Percentiles rank a stretch among this genome's conserved stretches.
phyloP scores from a whole-genome alignment of 2,888 invertebrate genomes.

The Argyresthia goedartella region DNA sequence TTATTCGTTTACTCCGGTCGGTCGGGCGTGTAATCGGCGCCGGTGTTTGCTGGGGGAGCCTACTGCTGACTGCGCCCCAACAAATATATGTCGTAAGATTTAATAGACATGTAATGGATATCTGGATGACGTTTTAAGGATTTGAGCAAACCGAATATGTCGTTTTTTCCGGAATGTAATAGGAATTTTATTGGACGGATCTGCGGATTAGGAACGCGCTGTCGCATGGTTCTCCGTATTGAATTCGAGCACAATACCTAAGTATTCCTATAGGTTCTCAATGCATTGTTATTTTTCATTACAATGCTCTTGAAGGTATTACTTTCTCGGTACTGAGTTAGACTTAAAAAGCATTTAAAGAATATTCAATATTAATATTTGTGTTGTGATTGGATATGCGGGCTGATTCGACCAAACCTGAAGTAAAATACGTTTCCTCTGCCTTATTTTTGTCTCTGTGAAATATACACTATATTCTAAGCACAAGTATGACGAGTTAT shows the following conservation, averaged over 20 bases:
- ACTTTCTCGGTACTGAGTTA: too few relatives aligned
- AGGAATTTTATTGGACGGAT: conserved; percentile 67
- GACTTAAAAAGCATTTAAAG: too few relatives aligned
- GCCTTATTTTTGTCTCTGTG: too few relatives aligned
- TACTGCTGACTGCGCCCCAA: conserved; percentile 60
- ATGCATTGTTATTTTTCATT: too few relatives aligned
- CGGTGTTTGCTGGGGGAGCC: conserved; percentile 63
- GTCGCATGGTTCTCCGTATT: neutral
- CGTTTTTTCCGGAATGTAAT: conserved; percentile 57
- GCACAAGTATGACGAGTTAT: too few relatives aligned
- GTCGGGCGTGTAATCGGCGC: conserved; percentile 64
- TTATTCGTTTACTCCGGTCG: conserved; percentile 70
- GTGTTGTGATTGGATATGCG: too few relatives aligned
- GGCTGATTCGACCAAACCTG: too few relatives aligned
- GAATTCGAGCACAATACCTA: neutral
- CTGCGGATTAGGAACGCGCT: conserved; percentile 43
- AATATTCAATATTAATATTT: too few relatives aligned
- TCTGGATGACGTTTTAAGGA: conserved; percentile 72
- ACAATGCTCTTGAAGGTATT: too few relatives aligned
- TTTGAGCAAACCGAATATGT: conserved; percentile 71
- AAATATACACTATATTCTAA: too few relatives aligned
- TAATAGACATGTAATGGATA: conserved; percentile 72
- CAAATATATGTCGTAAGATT: conserved; percentile 71
- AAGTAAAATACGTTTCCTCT: too few relatives aligned
- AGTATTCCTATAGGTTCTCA: neutral